A percentile compares a stretch with the other conserved stretches of the same genome.
Conservation (phyloP, 2,113 vertebrate genomes). For the Cavia porcellus region DNA sequence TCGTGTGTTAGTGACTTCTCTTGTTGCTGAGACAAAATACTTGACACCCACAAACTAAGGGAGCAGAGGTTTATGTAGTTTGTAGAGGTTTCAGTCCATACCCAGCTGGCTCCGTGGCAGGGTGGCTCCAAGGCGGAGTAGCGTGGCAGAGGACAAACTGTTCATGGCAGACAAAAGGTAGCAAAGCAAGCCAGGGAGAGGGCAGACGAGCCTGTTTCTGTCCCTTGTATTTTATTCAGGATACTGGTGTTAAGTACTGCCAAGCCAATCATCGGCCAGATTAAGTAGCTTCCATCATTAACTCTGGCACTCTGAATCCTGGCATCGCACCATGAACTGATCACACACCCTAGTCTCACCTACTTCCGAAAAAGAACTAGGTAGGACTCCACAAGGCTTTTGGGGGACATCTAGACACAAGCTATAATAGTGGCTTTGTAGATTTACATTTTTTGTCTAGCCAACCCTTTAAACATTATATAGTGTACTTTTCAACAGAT, state of each 20-base stretch:
- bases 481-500: constrained; percentile 29
- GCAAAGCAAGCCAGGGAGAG: neutral
- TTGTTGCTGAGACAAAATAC: neutral
- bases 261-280: neutral
- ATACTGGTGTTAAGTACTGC: neutral
- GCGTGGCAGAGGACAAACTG: neutral
- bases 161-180: neutral
- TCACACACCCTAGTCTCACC: neutral
- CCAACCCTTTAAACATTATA: neutral
- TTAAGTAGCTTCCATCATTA: neutral
- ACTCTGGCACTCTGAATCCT: neutral
- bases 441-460: constrained; percentile 20
- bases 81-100: neutral
- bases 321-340: neutral
- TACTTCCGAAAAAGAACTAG: neutral
- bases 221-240: neutral
- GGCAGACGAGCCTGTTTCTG: neutral
- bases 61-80: neutral
- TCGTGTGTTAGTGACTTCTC: neutral
- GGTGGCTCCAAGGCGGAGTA: neutral
- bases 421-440: neutral
- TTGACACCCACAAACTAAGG: neutral
- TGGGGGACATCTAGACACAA: neutral
- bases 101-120: neutral
- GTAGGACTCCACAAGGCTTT: neutral